Evolutionary conservation across 2,888 invertebrate species (phyloP), one percentile per base, ranked within the genome.

Genomic region (Drosophila paranaensis): DNA sequence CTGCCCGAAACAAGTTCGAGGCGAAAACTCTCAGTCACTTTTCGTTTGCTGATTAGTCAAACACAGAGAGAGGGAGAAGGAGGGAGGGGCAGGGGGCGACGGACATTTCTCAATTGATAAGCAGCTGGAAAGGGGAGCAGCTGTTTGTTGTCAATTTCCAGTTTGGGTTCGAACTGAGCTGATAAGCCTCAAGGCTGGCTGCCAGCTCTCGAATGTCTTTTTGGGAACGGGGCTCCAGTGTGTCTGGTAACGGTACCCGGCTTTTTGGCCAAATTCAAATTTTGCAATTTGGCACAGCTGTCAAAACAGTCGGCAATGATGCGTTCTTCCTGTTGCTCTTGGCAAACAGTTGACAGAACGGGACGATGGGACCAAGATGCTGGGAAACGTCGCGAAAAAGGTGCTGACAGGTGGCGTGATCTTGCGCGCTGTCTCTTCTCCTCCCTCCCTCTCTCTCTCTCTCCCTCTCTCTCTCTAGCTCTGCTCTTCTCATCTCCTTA

Each of bases 1-100:
- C 60, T 58, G 57, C 45, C 14, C 50, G 43, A 50, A 77, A 79
- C 71, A 79, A 67, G 80, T 77, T 77, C 60, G 71, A 66, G 54
- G 57, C 76, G 39, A n/a, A 75, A 63, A 54, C 57, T 56, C 43
- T 53, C 40, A 53, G 60, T 33, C 42, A 42, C 1, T 5, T 33
- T 53, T 16, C 25, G 11, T 20, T 46, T 3, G 37, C 46, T 42
- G 75, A 58, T 60, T 50, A 57, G 33, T 27, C 42, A n/a, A 25
- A 14, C 39, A 6, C 25, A 35, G 8, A 37, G 16, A 33, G 50
- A 10, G 30, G 3, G 27, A 6, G 10, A 11, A n/a, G n/a, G 48
- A 33, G 4, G 0, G 16, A 33, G 30, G 5, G 27, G 3, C 13
- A 8, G 46, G 9, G 10, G 30, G 30, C 11, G 33, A 13, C 16